Conservation (phyloP, 1,140 invertebrate genomes). For the Musca vetustissima region DNA sequence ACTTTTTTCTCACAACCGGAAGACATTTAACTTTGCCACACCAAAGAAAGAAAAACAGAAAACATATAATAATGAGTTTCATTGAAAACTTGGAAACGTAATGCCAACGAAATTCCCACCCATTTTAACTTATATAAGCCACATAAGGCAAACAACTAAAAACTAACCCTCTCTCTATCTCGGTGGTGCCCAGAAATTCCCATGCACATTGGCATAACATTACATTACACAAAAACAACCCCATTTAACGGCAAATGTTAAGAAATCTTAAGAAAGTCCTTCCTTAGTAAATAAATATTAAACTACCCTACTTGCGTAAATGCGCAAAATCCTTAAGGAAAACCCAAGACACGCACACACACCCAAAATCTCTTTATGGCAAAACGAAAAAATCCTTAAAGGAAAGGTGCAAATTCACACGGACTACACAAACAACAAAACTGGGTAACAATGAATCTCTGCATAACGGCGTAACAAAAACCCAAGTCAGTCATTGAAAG, state of each 20-base stretch:
- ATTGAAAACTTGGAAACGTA: not conserved
- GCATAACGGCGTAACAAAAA: too few relatives aligned
- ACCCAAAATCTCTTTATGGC: too few relatives aligned
- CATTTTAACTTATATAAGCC: conserved; percentile 24
- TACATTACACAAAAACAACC: not conserved
- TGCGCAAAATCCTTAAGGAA: not conserved
- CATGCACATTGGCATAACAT: conserved; percentile 4
- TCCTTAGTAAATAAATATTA: too few relatives aligned
- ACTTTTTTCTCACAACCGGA: conserved; percentile 20
- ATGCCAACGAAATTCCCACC: conserved; percentile 20
- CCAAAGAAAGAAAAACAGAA: too few relatives aligned
- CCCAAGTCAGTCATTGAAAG: too few relatives aligned
- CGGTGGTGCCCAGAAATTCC: conserved; percentile 23
- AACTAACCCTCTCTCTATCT: conserved; percentile 9
- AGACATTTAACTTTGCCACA: conserved; percentile 11
- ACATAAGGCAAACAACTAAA: not conserved
- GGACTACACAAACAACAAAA: not conserved
- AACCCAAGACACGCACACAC: not conserved
- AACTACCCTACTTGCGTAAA: too few relatives aligned
- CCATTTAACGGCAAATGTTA: not conserved
- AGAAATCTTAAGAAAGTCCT: not conserved
- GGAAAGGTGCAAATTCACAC: conserved; percentile 20
- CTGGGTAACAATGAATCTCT: too few relatives aligned
- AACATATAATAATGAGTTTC: conserved; percentile 7
- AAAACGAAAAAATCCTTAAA: too few relatives aligned